Conservation (phyloP, 2,888 invertebrate genomes). For the Lithophane ornitopus region DNA sequence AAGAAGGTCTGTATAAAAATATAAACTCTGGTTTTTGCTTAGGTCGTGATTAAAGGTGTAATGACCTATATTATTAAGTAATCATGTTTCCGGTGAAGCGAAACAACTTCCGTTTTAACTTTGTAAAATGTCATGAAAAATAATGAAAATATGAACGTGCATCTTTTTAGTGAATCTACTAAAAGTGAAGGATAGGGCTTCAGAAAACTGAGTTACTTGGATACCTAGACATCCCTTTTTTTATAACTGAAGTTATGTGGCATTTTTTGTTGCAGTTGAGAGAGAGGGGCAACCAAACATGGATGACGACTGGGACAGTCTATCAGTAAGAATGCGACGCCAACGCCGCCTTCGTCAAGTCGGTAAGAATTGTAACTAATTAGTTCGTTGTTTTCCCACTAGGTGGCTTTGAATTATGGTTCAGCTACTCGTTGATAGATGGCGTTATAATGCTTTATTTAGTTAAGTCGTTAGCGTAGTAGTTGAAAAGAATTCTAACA, state of each 20-base stretch:
- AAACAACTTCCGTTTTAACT: slow-evolving; percentile 7
- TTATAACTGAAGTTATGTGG: neutral
- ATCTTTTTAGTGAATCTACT: neutral
- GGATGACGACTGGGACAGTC: slow-evolving; percentile 95
- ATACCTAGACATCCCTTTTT: neutral
- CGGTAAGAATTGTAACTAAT: slow-evolving; percentile 79
- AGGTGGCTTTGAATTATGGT: slow-evolving; percentile 52
- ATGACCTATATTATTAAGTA: neutral
- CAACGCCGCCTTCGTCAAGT: slow-evolving; percentile 89
- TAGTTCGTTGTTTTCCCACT: slow-evolving; percentile 6
- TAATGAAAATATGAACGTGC: neutral
- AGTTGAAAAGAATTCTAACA: slow-evolving; percentile 5
- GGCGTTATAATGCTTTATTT: slow-evolving; percentile 32
- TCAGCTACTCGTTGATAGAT: slow-evolving; percentile 62
- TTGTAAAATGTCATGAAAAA: neutral
- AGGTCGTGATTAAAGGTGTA: neutral
- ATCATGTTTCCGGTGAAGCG: slow-evolving; percentile 1
- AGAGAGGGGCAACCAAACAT: slow-evolving; percentile 91
- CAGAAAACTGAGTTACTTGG: too few species aligned
- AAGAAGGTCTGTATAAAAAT: slow-evolving; percentile 91
- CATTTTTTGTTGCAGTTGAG: slow-evolving; percentile 77
- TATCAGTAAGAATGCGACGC: slow-evolving; percentile 94
- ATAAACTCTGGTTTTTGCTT: neutral
- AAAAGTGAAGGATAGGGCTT: neutral
- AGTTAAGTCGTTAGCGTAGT: neutral